These are phyloP conservation scores for Erpornis zantholeuca DNA, from an alignment of 2,113 vertebrate species.

Conservation along the genomic window DNA sequence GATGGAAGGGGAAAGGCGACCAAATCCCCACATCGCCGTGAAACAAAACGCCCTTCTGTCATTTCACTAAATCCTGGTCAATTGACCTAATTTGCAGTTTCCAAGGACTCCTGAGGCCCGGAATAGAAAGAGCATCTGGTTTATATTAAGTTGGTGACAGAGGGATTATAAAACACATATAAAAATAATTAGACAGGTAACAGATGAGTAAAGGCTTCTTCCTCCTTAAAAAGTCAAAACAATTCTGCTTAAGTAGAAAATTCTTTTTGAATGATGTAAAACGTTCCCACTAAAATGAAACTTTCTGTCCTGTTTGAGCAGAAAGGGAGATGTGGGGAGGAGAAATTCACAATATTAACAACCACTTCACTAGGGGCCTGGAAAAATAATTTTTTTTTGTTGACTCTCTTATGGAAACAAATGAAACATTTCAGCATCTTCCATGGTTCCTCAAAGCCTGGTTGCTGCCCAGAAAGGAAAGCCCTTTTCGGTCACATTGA, in stretches of 20 bases:
- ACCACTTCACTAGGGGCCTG: background rate
- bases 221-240: background rate
- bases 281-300: background rate
- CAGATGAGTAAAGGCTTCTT: background rate
- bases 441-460: background rate
- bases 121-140: background rate
- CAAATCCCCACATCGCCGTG: background rate
- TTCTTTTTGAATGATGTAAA: background rate
- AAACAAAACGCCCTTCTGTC: background rate
- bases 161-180: background rate
- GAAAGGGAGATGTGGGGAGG: background rate
- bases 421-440: background rate
- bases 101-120: background rate
- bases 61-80: background rate
- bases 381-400: background rate
- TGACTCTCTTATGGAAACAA: background rate
- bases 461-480: background rate
- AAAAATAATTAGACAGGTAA: constrained; percentile 5
- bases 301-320: background rate
- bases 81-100: background rate
- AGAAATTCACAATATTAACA: background rate
- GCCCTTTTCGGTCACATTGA: background rate
- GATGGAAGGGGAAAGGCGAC: background rate
- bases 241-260: background rate
- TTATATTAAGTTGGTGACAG: background rate